Conservation (phyloP, 1,140 invertebrate species). For the Colletes gigas region DNA sequence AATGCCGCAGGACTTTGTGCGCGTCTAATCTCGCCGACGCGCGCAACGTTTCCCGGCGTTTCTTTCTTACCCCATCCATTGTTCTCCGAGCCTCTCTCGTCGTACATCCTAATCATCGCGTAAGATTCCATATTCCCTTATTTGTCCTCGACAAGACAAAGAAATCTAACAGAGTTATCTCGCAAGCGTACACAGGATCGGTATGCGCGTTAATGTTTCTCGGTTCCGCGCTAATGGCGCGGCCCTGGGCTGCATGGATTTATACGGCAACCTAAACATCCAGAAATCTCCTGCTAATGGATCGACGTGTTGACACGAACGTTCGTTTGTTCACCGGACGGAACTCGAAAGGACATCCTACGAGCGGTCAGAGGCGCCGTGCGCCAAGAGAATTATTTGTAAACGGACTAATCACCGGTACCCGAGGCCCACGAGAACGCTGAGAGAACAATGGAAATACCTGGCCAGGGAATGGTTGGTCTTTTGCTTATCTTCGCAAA, state of each 20-base stretch:
- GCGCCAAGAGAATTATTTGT: constrained; percentile 29
- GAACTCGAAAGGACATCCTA: background rate
- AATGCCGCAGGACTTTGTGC: background rate
- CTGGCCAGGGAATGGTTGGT: constrained; percentile 1
- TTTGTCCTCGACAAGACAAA: constrained; percentile 29
- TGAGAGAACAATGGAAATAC: constrained; percentile 25
- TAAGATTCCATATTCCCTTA: constrained; percentile 44
- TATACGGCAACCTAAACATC: constrained; percentile 28
- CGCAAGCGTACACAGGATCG: background rate
- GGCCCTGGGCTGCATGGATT: background rate
- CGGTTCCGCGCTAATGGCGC: constrained; percentile 53
- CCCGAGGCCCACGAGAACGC: background rate
- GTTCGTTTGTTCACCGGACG: constrained; percentile 36
- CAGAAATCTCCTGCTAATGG: constrained; percentile 53
- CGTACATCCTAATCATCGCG: constrained; percentile 38
- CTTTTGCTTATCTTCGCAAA: constrained; percentile 21
- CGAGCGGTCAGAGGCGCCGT: constrained; percentile 28
- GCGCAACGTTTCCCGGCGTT: constrained; percentile 22
- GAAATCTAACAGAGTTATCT: constrained; percentile 52
- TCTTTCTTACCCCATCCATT: constrained; percentile 27
- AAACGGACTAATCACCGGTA: constrained; percentile 27
- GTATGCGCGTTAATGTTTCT: constrained; percentile 39
- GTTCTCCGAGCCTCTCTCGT: background rate
- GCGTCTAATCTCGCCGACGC: constrained; percentile 25
- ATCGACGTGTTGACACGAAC: constrained; percentile 57